Percentiles rank a stretch among this genome's conserved stretches.
Conservation (phyloP, 2,113 vertebrate species). For the Collichthys lucidus region DNA sequence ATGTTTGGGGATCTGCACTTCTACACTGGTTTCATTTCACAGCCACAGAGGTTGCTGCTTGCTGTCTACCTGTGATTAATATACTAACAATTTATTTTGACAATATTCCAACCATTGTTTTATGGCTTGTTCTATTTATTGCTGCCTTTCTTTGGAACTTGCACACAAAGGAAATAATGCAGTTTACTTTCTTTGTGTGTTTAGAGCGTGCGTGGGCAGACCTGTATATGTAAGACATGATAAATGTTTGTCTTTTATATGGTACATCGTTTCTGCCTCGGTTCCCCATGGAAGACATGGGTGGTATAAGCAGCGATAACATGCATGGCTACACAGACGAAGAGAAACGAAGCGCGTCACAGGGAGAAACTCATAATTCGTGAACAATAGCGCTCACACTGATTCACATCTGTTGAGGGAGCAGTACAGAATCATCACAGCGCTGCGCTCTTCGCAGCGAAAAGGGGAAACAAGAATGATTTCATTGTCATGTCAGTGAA, state of each 20-base stretch:
- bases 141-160: background rate
- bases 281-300: background rate
- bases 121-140: background rate
- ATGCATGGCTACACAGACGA: background rate
- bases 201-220: background rate
- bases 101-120: background rate
- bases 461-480: background rate
- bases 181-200: background rate
- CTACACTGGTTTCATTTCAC: too few relatives aligned
- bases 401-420: constrained; percentile 8
- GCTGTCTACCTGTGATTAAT: too few relatives aligned
- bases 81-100: too few relatives aligned
- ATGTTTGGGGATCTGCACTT: too few relatives aligned
- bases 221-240: background rate
- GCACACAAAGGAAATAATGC: background rate
- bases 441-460: background rate
- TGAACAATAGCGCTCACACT: background rate
- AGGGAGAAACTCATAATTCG: background rate
- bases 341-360: background rate
- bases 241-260: background rate
- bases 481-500: background rate
- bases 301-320: background rate
- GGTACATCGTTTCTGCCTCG: background rate
- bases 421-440: background rate
- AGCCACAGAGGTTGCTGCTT: too few relatives aligned